Evolutionary conservation across 1,140 invertebrate species (phyloP).

Genomic region (Platyura marginata): DNA sequence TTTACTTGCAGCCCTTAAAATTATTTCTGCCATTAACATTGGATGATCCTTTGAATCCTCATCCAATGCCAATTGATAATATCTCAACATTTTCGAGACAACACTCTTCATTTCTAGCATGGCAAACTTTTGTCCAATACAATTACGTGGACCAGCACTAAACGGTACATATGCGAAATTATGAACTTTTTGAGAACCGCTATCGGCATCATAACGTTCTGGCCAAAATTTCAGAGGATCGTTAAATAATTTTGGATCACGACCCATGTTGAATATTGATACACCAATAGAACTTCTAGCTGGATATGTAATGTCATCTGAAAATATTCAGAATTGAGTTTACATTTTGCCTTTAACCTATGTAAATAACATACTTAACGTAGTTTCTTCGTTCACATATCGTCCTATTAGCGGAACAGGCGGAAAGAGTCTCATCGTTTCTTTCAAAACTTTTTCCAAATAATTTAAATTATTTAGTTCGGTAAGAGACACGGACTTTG

Average conservation of each 20-base stretch:
- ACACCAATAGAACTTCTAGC: too few relatives aligned
- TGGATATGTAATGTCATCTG: too few relatives aligned
- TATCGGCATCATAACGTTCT: slow-evolving; percentile 44
- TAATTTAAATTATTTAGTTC: slow-evolving; percentile 33
- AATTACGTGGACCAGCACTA: too few relatives aligned
- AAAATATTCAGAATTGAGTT: too few relatives aligned
- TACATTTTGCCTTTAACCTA: too few relatives aligned
- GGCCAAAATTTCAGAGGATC: slow-evolving; percentile 33
- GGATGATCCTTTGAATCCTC: slow-evolving; percentile 20
- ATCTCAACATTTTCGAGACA: slow-evolving; percentile 40
- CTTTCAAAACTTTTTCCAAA: slow-evolving; percentile 43
- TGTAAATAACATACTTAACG: not conserved
- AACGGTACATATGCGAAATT: too few relatives aligned
- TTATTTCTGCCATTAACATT: slow-evolving; percentile 25
- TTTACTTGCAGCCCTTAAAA: slow-evolving; percentile 24
- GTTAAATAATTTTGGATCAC: slow-evolving; percentile 10
- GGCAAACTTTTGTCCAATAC: slow-evolving; percentile 62
- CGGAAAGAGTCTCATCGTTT: slow-evolving; percentile 37
- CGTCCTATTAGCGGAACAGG: slow-evolving; percentile 37
- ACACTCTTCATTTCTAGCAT: slow-evolving; percentile 55
- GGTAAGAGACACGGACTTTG: slow-evolving; percentile 21
- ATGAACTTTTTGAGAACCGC: too few relatives aligned
- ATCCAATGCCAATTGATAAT: slow-evolving; percentile 32
- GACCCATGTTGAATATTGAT: too few relatives aligned
- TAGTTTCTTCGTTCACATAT: slow-evolving; percentile 20